Percentiles rank a stretch among this genome's conserved stretches.
These are phyloP conservation scores for Trogon surrucura DNA, from an alignment of 2,113 vertebrate genomes.

Conservation along the genomic window DNA sequence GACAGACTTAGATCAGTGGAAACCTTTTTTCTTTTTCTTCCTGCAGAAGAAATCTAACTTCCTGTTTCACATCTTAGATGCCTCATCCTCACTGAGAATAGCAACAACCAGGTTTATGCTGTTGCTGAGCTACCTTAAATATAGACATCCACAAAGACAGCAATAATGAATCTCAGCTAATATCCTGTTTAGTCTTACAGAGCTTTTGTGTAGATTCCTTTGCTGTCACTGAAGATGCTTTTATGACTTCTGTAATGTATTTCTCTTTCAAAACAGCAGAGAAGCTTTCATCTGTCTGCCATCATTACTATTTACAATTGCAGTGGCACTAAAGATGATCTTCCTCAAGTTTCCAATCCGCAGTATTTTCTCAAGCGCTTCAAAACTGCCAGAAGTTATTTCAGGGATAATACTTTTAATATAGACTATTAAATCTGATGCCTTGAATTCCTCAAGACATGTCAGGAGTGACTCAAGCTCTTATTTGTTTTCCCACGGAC, in stretches of 20 bases:
- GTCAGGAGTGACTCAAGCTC: conserved; percentile 3
- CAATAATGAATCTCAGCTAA: conserved; percentile 47
- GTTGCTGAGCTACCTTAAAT: conserved; percentile 13
- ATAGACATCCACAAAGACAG: conserved; percentile 6
- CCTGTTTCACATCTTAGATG: not conserved
- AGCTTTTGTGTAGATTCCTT: conserved; percentile 43
- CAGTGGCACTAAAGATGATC: conserved; percentile 66
- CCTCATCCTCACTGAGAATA: not conserved
- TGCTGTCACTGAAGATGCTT: conserved; percentile 45
- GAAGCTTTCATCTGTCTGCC: conserved; percentile 71
- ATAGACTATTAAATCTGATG: conserved; percentile 67
- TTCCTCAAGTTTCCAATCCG: conserved; percentile 66
- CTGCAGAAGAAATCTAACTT: conserved; percentile 1
- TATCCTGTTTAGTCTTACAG: conserved; percentile 49
- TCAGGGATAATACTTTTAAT: conserved; percentile 65
- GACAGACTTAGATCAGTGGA: not conserved
- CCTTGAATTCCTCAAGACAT: conserved; percentile 62
- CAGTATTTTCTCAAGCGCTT: conserved; percentile 69
- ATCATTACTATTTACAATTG: conserved; percentile 65
- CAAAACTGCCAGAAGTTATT: conserved; percentile 69
- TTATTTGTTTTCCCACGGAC: conserved; percentile 20
- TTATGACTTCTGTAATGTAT: conserved; percentile 71
- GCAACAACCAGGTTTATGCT: not conserved
- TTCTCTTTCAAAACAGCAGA: conserved; percentile 61
- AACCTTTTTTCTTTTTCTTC: not conserved